These are phyloP conservation scores for Parus major DNA, from an alignment of 2,113 vertebrate genomes.

Conservation along the genomic window DNA sequence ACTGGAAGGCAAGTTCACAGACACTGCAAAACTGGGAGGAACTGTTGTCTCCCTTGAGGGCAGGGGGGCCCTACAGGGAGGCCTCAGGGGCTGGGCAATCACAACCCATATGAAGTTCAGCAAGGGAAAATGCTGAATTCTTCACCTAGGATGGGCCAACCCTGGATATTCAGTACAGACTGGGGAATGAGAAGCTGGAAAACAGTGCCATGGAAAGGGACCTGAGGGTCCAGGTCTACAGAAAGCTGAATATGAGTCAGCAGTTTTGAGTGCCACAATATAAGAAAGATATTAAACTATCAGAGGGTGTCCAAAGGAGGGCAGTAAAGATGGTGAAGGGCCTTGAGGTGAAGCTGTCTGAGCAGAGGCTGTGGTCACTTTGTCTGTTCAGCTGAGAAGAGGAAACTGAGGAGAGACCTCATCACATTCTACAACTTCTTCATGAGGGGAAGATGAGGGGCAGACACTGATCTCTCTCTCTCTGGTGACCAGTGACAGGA, in stretches of 20 bases:
- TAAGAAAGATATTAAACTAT: background rate
- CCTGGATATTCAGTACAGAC: background rate
- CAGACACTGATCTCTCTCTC: background rate
- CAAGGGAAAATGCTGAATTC: background rate
- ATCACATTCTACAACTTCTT: background rate
- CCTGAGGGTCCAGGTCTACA: background rate
- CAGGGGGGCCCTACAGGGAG: background rate
- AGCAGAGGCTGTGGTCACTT: background rate
- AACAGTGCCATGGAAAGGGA: background rate
- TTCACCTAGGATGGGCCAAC: background rate
- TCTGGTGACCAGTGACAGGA: background rate
- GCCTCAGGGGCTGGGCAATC: background rate
- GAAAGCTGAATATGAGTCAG: background rate
- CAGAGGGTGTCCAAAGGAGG: background rate
- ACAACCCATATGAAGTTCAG: background rate
- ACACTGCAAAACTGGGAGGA: background rate
- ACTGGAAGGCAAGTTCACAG: background rate
- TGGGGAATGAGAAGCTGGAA: background rate
- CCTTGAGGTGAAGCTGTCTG: background rate
- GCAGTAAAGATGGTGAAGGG: background rate
- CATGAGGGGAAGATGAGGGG: background rate
- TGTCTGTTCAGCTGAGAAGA: background rate
- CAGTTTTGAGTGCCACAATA: background rate
- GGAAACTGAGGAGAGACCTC: background rate
- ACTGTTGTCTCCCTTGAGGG: background rate